Conservation (phyloP, 2,888 invertebrate species). For the Erebia palarica region DNA sequence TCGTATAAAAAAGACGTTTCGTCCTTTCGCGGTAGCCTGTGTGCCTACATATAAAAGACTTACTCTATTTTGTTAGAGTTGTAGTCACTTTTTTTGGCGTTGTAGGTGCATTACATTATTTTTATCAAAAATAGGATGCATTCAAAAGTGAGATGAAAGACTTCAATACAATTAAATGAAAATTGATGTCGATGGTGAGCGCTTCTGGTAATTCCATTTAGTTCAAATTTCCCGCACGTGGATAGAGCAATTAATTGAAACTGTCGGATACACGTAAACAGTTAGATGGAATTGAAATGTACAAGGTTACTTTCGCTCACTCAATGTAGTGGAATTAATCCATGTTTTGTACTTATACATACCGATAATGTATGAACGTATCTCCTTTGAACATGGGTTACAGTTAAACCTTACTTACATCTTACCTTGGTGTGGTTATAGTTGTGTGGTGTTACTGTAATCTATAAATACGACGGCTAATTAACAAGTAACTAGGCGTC, state of each 20-base stretch:
- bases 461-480: too few relatives aligned
- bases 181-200: conserved; percentile 23
- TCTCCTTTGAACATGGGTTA: background rate
- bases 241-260: conserved; percentile 37
- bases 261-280: conserved; percentile 38
- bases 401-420: too few relatives aligned
- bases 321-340: conserved; percentile 16
- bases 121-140: conserved; percentile 3
- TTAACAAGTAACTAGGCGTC: too few relatives aligned
- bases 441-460: too few relatives aligned
- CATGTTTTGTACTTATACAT: background rate
- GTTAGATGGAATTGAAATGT: conserved; percentile 34
- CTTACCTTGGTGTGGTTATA: too few relatives aligned
- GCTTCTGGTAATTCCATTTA: conserved; percentile 25
- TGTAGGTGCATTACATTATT: too few relatives aligned
- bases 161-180: conserved; percentile 21
- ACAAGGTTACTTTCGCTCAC: conserved; percentile 20
- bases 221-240: conserved; percentile 32
- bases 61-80: too few relatives aligned
- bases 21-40: too few relatives aligned
- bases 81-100: too few relatives aligned
- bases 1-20: too few relatives aligned
- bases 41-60: too few relatives aligned
- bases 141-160: background rate
- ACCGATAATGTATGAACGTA: background rate